phyloP scores from a whole-genome alignment of 2,888 invertebrate genomes.

The Sialis fuliginosa region DNA sequence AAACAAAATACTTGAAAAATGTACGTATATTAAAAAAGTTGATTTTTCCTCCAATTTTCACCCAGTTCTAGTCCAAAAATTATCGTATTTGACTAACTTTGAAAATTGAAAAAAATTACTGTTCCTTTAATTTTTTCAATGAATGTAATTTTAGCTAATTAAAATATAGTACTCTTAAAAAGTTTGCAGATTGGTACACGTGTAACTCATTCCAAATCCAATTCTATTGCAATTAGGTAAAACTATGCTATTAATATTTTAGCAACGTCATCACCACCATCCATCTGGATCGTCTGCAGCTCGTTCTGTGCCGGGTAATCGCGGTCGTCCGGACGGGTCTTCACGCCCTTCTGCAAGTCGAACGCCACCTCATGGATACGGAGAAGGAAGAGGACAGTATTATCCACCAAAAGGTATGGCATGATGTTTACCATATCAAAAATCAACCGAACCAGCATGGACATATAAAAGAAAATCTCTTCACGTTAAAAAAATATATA shows the following conservation, averaged over 20 bases:
- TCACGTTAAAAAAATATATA: background rate
- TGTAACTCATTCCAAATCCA: too few species aligned
- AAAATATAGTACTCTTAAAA: too few species aligned
- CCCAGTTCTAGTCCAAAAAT: too few species aligned
- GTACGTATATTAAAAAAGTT: too few species aligned
- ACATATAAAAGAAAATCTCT: background rate
- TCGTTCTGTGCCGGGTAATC: slow-evolving; percentile 18
- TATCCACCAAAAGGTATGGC: slow-evolving; percentile 48
- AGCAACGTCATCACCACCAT: slow-evolving; percentile 19
- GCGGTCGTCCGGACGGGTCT: slow-evolving; percentile 19
- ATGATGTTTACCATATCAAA: background rate
- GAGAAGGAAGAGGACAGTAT: slow-evolving; percentile 54
- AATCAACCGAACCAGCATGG: background rate
- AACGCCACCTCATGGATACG: slow-evolving; percentile 48
- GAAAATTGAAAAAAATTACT: too few species aligned
- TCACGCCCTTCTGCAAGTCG: slow-evolving; percentile 27
- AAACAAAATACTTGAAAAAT: too few species aligned
- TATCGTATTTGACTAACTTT: too few species aligned
- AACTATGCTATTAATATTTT: slow-evolving; percentile 6
- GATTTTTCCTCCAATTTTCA: too few species aligned
- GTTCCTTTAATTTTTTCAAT: too few species aligned
- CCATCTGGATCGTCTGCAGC: slow-evolving; percentile 20
- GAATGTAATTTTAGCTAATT: too few species aligned
- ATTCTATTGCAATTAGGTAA: too few species aligned
- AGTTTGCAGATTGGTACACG: too few species aligned